These are phyloP conservation scores for Todiramphus chloris DNA, from an alignment of 2,113 vertebrate species.

Conservation along the genomic window DNA sequence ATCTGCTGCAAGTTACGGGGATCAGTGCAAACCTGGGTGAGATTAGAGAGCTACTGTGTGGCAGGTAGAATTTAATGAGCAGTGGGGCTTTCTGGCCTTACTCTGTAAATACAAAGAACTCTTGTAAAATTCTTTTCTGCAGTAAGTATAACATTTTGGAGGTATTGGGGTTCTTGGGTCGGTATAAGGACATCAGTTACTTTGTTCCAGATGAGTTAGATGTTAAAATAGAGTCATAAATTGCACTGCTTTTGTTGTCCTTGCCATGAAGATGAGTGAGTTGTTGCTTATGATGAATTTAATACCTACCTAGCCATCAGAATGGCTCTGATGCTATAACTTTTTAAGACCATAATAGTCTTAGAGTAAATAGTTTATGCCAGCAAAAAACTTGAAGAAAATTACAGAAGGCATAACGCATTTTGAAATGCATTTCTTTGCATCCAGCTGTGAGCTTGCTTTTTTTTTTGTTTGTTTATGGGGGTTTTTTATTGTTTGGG, in stretches of 20 bases:
- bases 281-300: not conserved
- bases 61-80: not conserved
- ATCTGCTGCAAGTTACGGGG: rapidly evolving
- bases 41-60: not conserved
- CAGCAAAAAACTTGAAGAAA: not conserved
- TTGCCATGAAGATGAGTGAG: not conserved
- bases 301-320: not conserved
- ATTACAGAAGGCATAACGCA: not conserved
- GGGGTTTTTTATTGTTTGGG: no score
- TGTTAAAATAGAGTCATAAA: not conserved
- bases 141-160: not conserved
- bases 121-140: not conserved
- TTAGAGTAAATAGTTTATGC: slow-evolving; percentile 7
- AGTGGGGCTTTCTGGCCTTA: not conserved
- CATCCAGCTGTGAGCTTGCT: not conserved
- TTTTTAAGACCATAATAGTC: not conserved
- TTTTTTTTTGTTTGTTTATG: no score
- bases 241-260: not conserved
- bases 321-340: not conserved
- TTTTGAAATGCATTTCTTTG: not conserved
- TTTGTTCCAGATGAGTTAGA: not conserved
- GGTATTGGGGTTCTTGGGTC: not conserved
- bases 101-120: not conserved
- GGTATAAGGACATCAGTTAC: not conserved
- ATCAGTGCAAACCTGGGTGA: not conserved